Evolutionary conservation across 2,797 vertebrate species (phyloP).

Genomic region (Silurus lanzhouensis): DNA sequence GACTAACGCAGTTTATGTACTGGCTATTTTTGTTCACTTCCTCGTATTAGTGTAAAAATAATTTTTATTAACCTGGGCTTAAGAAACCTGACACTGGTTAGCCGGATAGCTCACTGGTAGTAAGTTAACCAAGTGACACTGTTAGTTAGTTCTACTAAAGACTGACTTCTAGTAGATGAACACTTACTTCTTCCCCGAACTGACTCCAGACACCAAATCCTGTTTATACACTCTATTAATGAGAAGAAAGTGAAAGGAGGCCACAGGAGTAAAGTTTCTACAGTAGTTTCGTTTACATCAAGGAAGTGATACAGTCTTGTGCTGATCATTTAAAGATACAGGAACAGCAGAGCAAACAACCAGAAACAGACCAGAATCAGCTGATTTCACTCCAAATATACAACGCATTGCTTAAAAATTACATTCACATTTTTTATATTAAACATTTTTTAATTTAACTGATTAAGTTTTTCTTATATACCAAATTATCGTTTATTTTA

Average conservation of each 20-base stretch:
- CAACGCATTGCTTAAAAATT: too few relatives aligned
- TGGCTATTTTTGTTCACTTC: background rate
- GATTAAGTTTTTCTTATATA: background rate
- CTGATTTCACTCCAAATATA: too few relatives aligned
- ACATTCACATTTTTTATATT: too few relatives aligned
- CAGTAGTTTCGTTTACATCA: background rate
- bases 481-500: background rate
- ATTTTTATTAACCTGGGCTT: background rate
- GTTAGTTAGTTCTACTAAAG: background rate
- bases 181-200: background rate
- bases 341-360: background rate
- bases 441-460: too few relatives aligned
- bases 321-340: slow-evolving; percentile 26
- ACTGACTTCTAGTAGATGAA: background rate
- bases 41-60: background rate
- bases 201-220: background rate
- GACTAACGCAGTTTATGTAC: background rate
- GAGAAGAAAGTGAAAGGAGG: slow-evolving; percentile 18
- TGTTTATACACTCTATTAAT: background rate
- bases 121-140: background rate
- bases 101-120: background rate
- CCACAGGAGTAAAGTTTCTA: background rate
- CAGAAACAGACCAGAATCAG: background rate
- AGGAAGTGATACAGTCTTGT: background rate
- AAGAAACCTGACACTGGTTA: background rate